Base-by-base conservation (phyloP, 1,140 invertebrate species). In the Drosophila rufa region DNA sequence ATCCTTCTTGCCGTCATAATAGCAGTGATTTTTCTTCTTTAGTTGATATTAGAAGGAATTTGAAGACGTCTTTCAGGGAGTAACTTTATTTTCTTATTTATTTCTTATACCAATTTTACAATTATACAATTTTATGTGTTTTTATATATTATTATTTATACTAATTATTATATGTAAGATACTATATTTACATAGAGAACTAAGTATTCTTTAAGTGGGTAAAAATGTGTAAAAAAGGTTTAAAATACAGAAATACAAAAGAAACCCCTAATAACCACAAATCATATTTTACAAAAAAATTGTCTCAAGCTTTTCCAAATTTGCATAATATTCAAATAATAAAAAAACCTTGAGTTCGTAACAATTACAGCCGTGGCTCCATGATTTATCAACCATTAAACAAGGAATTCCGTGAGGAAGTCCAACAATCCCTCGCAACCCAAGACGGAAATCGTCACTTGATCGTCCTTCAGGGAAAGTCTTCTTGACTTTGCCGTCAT, bases 381-480 rank as follows among this genome's bases (percentile, higher is more conserved):
- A 56, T 40, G 40, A 60, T 33, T 47, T 61, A 25, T 51, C 17
- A 22, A 25, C 19, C 46, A 19, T 38, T 61, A 27, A 62, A 36
- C 27, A 46, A 14, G 33, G 43, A 38, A 38, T 38, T 30, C 64
- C 25, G 12, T 0, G 12, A 27, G 30, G 43, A 38, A 64, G 47
- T 64, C 15, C 19, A 46, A 27, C 8, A 36, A 62, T 17, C n/a
- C 36, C 14, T 17, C 15, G 61, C 61, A 33, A 42, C 12, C 17
- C 62, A 42, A 33, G 30, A 43, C 40, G 57, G 19, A 66, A 62
- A 62, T 66, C 40, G 33, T 64, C 64, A 64, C 59, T 67, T 67
- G 64, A 67, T 67, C 53, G 57, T 46, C 33, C 64, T 64, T 67
- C 3, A n/a, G 58, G 58, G 33, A 38, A 38, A 64, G 58, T 67